phyloP scores from a whole-genome alignment of 2,797 vertebrate species.

The Hemibagrus guttatus region DNA sequence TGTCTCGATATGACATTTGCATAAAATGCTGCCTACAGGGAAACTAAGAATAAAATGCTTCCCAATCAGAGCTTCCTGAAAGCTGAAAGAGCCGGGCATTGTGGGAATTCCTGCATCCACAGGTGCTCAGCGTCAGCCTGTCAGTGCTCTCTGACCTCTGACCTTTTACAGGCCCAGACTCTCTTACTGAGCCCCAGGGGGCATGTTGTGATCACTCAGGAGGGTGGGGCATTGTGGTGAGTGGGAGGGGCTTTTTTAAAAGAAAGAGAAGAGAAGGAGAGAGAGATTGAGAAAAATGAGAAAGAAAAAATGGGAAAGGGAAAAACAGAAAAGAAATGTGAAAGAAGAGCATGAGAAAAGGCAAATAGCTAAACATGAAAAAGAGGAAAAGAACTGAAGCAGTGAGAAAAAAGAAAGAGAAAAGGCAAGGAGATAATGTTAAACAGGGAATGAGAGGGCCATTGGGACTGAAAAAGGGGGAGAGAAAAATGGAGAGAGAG shows the following conservation, averaged over 20 bases:
- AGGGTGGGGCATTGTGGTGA: background rate
- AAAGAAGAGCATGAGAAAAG: background rate
- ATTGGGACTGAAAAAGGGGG: background rate
- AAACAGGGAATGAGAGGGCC: background rate
- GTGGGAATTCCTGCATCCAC: constrained; percentile 32
- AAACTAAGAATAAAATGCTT: background rate
- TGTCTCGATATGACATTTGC: background rate
- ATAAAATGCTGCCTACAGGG: background rate
- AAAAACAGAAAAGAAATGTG: background rate
- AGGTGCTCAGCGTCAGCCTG: constrained; percentile 41
- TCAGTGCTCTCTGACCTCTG: constrained; percentile 18
- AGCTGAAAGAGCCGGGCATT: constrained; percentile 11
- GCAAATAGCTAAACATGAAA: background rate
- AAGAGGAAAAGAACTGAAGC: background rate
- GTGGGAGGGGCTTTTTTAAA: background rate
- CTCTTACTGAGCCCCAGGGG: constrained; percentile 19
- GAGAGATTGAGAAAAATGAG: background rate
- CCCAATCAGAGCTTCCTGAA: background rate
- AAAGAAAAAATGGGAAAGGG: background rate
- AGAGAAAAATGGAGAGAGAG: too few species aligned
- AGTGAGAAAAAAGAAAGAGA: background rate
- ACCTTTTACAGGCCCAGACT: constrained; percentile 16
- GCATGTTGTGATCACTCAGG: constrained; percentile 1
- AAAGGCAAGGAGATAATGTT: background rate
- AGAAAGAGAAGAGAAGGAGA: background rate